Conservation (phyloP, 92 coral and sea anemone genomes). For the Siderastrea siderea region DNA sequence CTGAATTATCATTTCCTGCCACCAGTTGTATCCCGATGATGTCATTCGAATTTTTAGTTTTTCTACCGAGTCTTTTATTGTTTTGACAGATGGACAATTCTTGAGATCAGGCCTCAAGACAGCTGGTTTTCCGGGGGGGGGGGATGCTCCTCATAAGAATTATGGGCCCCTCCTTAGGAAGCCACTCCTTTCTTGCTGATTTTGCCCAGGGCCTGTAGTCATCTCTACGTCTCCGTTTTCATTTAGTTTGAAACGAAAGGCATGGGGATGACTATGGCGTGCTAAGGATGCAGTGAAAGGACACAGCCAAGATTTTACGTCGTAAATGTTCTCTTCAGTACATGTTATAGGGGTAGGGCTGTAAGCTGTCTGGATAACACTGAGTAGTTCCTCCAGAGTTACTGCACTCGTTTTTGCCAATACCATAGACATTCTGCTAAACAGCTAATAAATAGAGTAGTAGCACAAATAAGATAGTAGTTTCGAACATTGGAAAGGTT, state of each 20-base stretch:
- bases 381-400: slow-evolving; percentile 56
- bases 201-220: slow-evolving; percentile 53
- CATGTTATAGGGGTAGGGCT: slow-evolving; percentile 53
- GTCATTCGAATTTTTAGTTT: slow-evolving; percentile 49
- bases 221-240: slow-evolving; percentile 50
- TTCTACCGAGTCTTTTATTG: slow-evolving; percentile 23
- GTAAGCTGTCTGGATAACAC: slow-evolving; percentile 42
- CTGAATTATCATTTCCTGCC: slow-evolving; percentile 14
- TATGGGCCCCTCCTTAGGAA: slow-evolving; percentile 37
- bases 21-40: slow-evolving; percentile 12
- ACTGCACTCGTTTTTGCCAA: slow-evolving; percentile 49
- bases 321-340: slow-evolving; percentile 44
- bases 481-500: too few species aligned
- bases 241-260: slow-evolving; percentile 61
- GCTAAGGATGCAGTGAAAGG: slow-evolving; percentile 32
- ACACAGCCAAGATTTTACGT: slow-evolving; percentile 59
- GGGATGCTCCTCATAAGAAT: slow-evolving; percentile 12
- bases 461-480: too few species aligned
- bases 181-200: slow-evolving; percentile 45
- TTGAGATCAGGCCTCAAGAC: slow-evolving; percentile 49
- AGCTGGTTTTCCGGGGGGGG: slow-evolving; percentile 50
- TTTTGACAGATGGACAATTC: slow-evolving; percentile 47
- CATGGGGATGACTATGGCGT: slow-evolving; percentile 71
- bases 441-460: background rate
- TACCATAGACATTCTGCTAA: slow-evolving; percentile 54